Conservation (phyloP, 2,113 vertebrate genomes). For the Tricholaema leucomelas region DNA sequence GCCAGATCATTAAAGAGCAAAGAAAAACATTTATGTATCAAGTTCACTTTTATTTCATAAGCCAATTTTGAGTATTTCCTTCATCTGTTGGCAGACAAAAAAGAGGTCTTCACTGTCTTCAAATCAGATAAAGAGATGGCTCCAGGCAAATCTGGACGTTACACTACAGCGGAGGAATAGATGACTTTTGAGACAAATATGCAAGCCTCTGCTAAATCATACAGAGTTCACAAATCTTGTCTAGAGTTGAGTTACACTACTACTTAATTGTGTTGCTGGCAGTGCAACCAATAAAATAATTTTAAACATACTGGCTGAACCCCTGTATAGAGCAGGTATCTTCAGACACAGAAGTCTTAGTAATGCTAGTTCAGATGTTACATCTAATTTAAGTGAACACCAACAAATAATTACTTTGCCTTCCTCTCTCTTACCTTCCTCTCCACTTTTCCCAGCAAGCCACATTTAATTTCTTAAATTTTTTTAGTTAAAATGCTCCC, state of each 20-base stretch:
- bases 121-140: neutral
- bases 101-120: neutral
- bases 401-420: neutral
- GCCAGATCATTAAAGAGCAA: neutral
- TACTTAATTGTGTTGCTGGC: neutral
- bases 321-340: neutral
- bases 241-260: neutral
- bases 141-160: slow-evolving; percentile 6
- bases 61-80: neutral
- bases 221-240: neutral
- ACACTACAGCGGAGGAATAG: neutral
- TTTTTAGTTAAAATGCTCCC: neutral
- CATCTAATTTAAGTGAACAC: neutral
- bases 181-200: neutral
- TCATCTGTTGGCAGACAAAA: neutral
- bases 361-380: neutral
- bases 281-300: neutral
- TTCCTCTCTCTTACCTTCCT: neutral
- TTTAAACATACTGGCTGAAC: neutral
- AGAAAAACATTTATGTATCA: neutral
- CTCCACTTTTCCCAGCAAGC: neutral
- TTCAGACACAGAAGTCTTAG: neutral
- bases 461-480: neutral
- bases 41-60: neutral
- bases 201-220: neutral